A percentile compares a stretch with the other conserved stretches of the same genome.
Conservation (phyloP, 2,113 vertebrate species). For the Periophthalmus modestus region DNA sequence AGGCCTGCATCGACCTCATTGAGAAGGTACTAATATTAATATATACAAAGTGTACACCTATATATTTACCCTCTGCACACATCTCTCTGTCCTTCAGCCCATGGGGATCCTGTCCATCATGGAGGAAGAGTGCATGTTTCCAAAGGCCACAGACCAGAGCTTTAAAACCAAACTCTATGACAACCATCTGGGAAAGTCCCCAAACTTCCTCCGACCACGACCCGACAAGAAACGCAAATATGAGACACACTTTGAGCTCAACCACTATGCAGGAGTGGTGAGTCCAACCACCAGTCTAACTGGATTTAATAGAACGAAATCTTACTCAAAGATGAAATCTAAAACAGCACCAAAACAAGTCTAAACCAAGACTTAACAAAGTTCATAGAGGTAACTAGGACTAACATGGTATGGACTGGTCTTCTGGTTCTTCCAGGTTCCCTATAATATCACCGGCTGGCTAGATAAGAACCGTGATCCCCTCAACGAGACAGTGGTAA, state of each 20-base stretch:
- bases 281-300: slow-evolving; percentile 23
- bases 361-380: background rate
- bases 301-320: background rate
- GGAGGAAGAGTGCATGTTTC: slow-evolving; percentile 98
- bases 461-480: slow-evolving; percentile 96
- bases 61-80: background rate
- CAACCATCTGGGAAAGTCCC: slow-evolving; percentile 90
- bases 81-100: slow-evolving; percentile 73
- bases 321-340: background rate
- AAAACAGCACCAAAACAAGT: background rate
- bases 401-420: background rate
- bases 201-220: slow-evolving; percentile 91
- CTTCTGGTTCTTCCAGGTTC: slow-evolving; percentile 78
- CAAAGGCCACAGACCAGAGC: slow-evolving; percentile 87
- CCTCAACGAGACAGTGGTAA: slow-evolving; percentile 90
- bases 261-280: slow-evolving; percentile 95
- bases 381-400: too few relatives aligned
- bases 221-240: slow-evolving; percentile 91
- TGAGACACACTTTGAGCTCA: slow-evolving; percentile 90
- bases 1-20: slow-evolving; percentile 94
- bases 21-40: slow-evolving; percentile 82
- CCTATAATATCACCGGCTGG: slow-evolving; percentile 90
- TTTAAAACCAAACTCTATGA: slow-evolving; percentile 95
- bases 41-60: background rate
- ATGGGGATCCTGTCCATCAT: slow-evolving; percentile 94